Evolutionary conservation across 2,888 invertebrate genomes (phyloP).

Genomic region (Drosophila percnosoma): DNA sequence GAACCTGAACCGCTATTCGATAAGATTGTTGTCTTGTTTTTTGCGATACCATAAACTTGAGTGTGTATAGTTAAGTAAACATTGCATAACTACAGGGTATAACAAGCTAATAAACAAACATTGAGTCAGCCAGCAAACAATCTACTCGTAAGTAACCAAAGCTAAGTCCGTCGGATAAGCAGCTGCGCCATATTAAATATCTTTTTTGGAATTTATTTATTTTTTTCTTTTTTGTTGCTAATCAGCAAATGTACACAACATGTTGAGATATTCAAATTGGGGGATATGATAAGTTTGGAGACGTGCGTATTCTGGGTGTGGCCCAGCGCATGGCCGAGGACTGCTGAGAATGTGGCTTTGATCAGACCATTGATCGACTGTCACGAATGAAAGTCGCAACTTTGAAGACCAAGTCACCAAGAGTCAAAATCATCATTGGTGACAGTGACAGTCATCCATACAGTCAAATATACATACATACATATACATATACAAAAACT

Average conservation of each 20-base stretch:
- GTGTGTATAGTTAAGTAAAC: neutral
- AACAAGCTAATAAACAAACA: conserved; percentile 25
- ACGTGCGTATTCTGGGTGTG: conserved; percentile 20
- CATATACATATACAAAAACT: neutral
- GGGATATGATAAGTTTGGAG: neutral
- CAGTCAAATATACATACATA: neutral
- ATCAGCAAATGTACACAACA: conserved; percentile 44
- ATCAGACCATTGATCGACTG: conserved; percentile 30
- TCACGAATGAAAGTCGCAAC: conserved; percentile 30
- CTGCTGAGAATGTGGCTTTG: conserved; percentile 20
- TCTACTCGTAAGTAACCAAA: neutral
- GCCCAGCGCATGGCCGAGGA: conserved; percentile 12
- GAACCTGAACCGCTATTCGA: neutral
- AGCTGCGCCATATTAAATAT: conserved; percentile 17
- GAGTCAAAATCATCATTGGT: conserved; percentile 6
- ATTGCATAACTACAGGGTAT: conserved; percentile 1
- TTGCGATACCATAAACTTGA: neutral
- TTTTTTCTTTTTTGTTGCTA: conserved; percentile 17
- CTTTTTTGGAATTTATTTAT: neutral
- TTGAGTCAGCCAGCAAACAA: conserved; percentile 30
- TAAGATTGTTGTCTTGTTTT: neutral
- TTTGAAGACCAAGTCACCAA: conserved; percentile 4
- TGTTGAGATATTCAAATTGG: conserved; percentile 34
- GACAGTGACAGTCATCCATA: conserved; percentile 1
- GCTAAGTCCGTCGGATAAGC: conserved; percentile 12